Base-by-base conservation (phyloP, 2,888 invertebrate genomes). In the Leucophenga maculata region DNA sequence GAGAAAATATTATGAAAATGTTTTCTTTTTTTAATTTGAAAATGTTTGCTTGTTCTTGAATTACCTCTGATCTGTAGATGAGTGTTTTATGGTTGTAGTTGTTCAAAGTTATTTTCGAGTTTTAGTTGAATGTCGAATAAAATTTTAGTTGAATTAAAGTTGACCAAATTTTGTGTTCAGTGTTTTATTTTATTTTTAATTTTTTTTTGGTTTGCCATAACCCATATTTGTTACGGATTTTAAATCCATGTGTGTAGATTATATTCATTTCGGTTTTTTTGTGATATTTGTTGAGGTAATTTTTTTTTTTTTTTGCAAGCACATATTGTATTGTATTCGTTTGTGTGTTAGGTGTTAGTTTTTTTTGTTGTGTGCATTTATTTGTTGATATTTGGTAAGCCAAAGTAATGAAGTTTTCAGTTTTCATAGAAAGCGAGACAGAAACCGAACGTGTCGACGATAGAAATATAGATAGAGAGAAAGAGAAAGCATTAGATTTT, bases 51-150 rank as follows among this genome's bases (percentile, higher is more conserved):
- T 80, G 67, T 69, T 69, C 77, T 77, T 84, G 77, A 78, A 86
- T 87, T 87, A 87, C 87, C 87, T 87, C 87, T 73, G 87, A 87
- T 83, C 87, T 87, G 85, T 78, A 72, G 73, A 75, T 74, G 69
- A 65, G 64, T 55, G 44, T 64, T 48, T 14, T n/a, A 50, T 64
- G 14, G 44, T 60, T 68, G 50, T 55, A 57, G 52, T 65, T 73
- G 74, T 75, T 74, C 32, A 44, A 69, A 69, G 66, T 69, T 70
- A 9, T 55, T 32, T 31, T 26, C 26, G 6, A 16, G 39, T 69
- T 66, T n/a, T 57, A 44, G 65, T 68, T 66, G 44, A n/a, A 50
- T 18, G 50, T 48, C 67, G 46, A 55, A 60, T 59, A 50, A 39
- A 32, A 50, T 44, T 69, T 50, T 26, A 26, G 69, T 72, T 57